Evolutionary conservation across 2,797 vertebrate species (phyloP).

Genomic region (Coluber constrictor): DNA sequence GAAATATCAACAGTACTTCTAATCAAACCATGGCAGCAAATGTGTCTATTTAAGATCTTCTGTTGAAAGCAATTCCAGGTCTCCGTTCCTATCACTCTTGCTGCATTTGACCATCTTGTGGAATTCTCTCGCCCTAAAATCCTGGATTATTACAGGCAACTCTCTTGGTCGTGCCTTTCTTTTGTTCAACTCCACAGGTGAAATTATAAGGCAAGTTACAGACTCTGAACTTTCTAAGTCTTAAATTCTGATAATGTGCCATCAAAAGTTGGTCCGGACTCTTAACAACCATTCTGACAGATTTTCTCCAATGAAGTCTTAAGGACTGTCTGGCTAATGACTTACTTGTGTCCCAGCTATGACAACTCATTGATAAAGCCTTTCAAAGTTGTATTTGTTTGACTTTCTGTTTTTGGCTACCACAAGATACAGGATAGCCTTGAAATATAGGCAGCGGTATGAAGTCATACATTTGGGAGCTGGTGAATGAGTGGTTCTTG

Average conservation of each 20-base stretch:
- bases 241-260: background rate
- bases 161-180: background rate
- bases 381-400: background rate
- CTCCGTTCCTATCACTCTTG: background rate
- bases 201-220: background rate
- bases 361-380: background rate
- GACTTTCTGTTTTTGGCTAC: background rate
- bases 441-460: background rate
- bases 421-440: background rate
- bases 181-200: background rate
- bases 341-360: background rate
- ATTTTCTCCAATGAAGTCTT: background rate
- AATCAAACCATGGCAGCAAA: background rate
- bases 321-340: background rate
- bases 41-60: background rate
- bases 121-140: background rate
- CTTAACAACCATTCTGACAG: background rate
- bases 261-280: background rate
- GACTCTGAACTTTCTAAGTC: background rate
- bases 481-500: background rate
- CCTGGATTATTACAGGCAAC: background rate
- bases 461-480: background rate
- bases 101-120: background rate
- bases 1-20: background rate
- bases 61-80: background rate